These are phyloP conservation scores for Venustoraphidia nigricollis DNA, from an alignment of 2,888 invertebrate genomes.

Conservation along the genomic window DNA sequence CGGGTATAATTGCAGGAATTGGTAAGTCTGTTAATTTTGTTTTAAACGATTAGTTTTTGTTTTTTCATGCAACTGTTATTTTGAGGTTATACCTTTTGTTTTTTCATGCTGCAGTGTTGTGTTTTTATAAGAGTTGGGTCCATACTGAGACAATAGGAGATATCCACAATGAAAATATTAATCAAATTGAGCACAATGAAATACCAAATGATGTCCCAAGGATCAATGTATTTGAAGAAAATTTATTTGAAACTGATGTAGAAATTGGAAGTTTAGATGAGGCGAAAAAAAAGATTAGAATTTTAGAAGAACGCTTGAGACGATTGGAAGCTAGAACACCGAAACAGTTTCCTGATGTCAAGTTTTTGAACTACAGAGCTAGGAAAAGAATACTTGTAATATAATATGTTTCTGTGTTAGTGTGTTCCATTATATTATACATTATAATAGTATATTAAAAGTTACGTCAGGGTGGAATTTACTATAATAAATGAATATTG, in stretches of 20 bases:
- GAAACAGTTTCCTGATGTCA: slow-evolving; percentile 79
- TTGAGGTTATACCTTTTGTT: not conserved
- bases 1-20: not conserved
- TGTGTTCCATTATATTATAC: too few species aligned
- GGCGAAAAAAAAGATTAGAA: slow-evolving; percentile 45
- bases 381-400: slow-evolving; percentile 80
- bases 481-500: too few species aligned
- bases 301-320: slow-evolving; percentile 55
- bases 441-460: too few species aligned
- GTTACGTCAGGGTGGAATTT: too few species aligned
- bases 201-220: slow-evolving; percentile 9
- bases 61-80: too few species aligned
- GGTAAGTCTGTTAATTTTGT: slow-evolving; percentile 10
- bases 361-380: slow-evolving; percentile 80
- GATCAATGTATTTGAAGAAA: slow-evolving; percentile 20
- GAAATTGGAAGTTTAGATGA: slow-evolving; percentile 34
- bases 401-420: not conserved
- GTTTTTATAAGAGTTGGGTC: slow-evolving; percentile 27
- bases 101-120: slow-evolving; percentile 22
- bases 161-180: slow-evolving; percentile 12
- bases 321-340: slow-evolving; percentile 57
- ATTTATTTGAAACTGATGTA: slow-evolving; percentile 21
- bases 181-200: slow-evolving; percentile 9
- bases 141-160: slow-evolving; percentile 19
- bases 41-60: too few species aligned